Evolutionary conservation across 2,797 vertebrate genomes (phyloP).

Genomic region (Thunnus albacares): DNA sequence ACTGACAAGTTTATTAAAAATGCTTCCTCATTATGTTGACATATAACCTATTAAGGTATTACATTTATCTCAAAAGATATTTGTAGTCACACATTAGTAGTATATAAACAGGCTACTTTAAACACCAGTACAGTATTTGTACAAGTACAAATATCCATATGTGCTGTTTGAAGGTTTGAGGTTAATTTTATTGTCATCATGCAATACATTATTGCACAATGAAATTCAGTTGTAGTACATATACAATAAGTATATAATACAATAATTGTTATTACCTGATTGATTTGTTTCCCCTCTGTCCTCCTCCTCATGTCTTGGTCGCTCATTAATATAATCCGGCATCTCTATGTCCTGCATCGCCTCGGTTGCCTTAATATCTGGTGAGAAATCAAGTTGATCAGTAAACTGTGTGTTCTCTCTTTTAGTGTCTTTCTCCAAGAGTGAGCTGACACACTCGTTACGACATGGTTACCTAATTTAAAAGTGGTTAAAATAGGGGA

Average conservation of each 20-base stretch:
- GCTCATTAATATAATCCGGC: constrained; percentile 26
- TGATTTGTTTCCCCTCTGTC: background rate
- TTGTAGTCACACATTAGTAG: background rate
- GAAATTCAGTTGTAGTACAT: background rate
- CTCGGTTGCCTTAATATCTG: background rate
- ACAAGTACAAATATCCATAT: too few relatives aligned
- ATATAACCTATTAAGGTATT: background rate
- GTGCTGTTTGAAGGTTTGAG: background rate
- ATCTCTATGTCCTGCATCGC: constrained; percentile 7
- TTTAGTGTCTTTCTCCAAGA: background rate
- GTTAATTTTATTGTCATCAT: background rate
- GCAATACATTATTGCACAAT: too few relatives aligned
- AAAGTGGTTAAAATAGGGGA: too few relatives aligned
- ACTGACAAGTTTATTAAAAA: too few relatives aligned
- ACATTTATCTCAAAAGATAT: background rate
- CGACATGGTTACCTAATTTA: background rate
- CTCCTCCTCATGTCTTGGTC: background rate
- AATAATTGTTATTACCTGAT: constrained; percentile 28
- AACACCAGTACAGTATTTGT: too few relatives aligned
- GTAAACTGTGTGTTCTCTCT: background rate
- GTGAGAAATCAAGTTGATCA: background rate
- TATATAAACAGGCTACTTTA: background rate
- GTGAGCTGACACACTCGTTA: background rate
- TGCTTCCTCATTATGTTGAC: too few relatives aligned
- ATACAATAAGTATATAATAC: background rate